Evolutionary conservation across 2,888 invertebrate species (phyloP).

Genomic region (Thereva unica): DNA sequence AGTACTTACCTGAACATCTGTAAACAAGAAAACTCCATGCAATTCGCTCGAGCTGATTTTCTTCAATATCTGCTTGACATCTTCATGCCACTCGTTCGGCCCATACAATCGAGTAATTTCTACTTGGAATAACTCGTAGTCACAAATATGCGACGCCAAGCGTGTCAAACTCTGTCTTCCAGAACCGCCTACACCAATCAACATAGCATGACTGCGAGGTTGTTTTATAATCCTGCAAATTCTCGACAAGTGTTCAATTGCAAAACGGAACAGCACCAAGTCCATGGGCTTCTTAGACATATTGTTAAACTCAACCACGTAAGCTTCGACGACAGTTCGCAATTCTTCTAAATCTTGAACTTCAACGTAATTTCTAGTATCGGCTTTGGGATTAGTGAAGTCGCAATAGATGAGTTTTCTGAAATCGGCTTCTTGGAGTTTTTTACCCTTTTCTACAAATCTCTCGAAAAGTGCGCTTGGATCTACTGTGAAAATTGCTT

Average conservation of each 20-base stretch:
- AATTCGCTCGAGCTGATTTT: constrained; percentile 83
- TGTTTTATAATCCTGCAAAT: constrained; percentile 89
- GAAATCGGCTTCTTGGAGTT: constrained; percentile 77
- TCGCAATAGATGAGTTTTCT: constrained; percentile 91
- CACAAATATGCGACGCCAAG: constrained; percentile 89
- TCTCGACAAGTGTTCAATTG: constrained; percentile 90
- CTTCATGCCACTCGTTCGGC: constrained; percentile 86
- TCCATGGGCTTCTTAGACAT: constrained; percentile 98
- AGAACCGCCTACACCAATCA: constrained; percentile 75
- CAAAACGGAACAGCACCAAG: constrained; percentile 90
- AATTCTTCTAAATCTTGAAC: constrained; percentile 81
- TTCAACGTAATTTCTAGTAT: constrained; percentile 85
- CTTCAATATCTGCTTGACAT: constrained; percentile 78
- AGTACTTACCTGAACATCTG: constrained; percentile 78
- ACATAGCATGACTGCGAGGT: constrained; percentile 85
- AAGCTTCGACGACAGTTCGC: constrained; percentile 81
- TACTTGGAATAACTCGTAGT: constrained; percentile 89
- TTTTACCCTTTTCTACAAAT: constrained; percentile 58
- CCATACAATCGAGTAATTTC: constrained; percentile 89
- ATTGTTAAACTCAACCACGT: constrained; percentile 88
- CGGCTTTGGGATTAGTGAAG: constrained; percentile 92
- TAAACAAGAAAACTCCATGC: constrained; percentile 87
- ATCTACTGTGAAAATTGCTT: constrained; percentile 65
- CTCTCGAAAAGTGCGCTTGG: constrained; percentile 73
- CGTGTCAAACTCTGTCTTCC: constrained; percentile 65